phyloP scores from a whole-genome alignment of 1,140 invertebrate species.

The Philaenus spumarius region DNA sequence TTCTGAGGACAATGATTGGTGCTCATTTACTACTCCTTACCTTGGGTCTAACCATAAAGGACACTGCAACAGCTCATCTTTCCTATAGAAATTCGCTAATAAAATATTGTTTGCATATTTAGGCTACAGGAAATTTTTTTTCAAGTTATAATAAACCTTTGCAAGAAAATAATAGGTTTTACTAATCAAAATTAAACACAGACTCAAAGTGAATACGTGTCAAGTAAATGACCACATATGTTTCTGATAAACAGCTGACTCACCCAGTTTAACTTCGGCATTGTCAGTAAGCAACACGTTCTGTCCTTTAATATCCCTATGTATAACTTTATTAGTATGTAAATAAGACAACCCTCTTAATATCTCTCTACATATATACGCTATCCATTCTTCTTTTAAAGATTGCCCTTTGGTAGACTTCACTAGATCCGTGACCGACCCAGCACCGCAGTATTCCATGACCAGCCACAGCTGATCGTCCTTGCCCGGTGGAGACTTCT shows the following conservation, averaged over 20 bases:
- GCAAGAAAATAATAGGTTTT: too few species aligned
- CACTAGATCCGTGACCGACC: conserved; percentile 96
- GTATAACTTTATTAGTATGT: conserved; percentile 98
- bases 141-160: too few species aligned
- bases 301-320: conserved; percentile 99
- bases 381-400: conserved; percentile 99
- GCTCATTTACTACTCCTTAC: too few species aligned
- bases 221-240: background rate
- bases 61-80: too few species aligned
- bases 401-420: conserved; percentile 98
- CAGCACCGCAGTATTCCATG: conserved; percentile 99
- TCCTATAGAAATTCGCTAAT: too few species aligned
- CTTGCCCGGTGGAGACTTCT: conserved; percentile 97
- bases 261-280: conserved; percentile 96
- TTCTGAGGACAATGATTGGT: too few species aligned
- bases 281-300: conserved; percentile 99
- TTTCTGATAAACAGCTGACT: conserved; percentile 29
- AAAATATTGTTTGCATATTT: too few species aligned
- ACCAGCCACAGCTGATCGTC: conserved; percentile 99
- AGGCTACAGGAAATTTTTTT: too few species aligned
- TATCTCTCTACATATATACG: conserved; percentile 98
- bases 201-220: too few species aligned
- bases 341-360: conserved; percentile 93
- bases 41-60: too few species aligned
- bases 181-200: too few species aligned